Percentiles rank a stretch among this genome's conserved stretches.
These are phyloP conservation scores for Melanargia galathea DNA, from an alignment of 2,888 invertebrate species.

Conservation along the genomic window DNA sequence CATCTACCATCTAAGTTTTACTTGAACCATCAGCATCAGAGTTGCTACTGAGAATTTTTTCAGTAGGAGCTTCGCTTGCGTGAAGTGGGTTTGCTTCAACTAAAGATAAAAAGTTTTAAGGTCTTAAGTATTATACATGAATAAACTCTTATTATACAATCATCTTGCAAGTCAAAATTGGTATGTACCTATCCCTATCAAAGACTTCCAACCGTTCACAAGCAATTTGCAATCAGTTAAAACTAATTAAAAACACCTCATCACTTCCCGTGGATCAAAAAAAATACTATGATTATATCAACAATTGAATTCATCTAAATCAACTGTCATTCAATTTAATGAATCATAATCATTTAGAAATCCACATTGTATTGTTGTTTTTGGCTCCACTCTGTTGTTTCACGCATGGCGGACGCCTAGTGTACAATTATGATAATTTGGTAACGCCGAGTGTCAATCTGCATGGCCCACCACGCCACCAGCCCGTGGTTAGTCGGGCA, in stretches of 20 bases:
- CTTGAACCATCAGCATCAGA: too few relatives aligned
- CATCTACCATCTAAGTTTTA: too few relatives aligned
- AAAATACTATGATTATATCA: conserved; percentile 5
- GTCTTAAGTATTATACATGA: too few relatives aligned
- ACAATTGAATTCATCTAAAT: conserved; percentile 19
- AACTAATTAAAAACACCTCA: conserved; percentile 9
- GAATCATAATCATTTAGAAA: conserved; percentile 15
- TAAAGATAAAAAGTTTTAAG: too few relatives aligned
- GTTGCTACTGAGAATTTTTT: too few relatives aligned
- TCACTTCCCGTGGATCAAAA: conserved; percentile 7
- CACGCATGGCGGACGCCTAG: not conserved
- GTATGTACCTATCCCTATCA: too few relatives aligned
- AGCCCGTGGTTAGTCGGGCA: conserved; percentile 50
- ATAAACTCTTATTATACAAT: not conserved
- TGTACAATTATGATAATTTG: conserved; percentile 15
- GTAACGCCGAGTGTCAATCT: conserved; percentile 51
- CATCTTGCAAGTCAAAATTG: too few relatives aligned
- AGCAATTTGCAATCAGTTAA: conserved; percentile 9
- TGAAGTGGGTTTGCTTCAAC: too few relatives aligned
- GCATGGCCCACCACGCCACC: conserved; percentile 48
- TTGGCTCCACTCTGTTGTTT: conserved; percentile 16
- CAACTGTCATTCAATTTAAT: conserved; percentile 19
- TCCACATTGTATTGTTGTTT: conserved; percentile 19
- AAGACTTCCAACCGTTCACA: too few relatives aligned
- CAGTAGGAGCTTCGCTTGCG: too few relatives aligned